Base-by-base conservation (phyloP, 1,140 invertebrate species). In the Pemphigus obesinymphae region DNA sequence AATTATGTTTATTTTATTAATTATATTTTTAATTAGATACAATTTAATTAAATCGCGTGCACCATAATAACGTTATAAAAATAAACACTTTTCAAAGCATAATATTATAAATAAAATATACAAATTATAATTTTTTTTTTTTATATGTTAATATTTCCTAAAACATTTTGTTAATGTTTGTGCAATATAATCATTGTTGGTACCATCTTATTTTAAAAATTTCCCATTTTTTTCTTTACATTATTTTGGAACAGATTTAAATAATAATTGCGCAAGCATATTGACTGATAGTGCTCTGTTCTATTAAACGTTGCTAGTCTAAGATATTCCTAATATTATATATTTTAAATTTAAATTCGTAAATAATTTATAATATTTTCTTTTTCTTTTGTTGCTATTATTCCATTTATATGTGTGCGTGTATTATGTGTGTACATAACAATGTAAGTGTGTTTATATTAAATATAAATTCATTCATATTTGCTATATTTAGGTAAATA, bases 141-240 rank as follows among this genome's bases (percentile, higher is more conserved):
- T 40, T 76, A 15, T 37, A 76, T 80, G 76, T 80, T 80, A 80
- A 80, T 80, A 80, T 61, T 61, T 63, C 53, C 76, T 63, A 61
- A 45, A 80, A 80, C 76, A 80, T 80, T 80, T 80, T 80, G 76
- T 80, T 80, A 80, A 80, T 80, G 76, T 80, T 80, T 80, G 76
- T 80, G 76, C 76, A 80, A 80, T 80, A 80, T 80, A 80, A 80
- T 80, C 26, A 78, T 78, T 78, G 40, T 80, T 80, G 55, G 37
- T 80, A 61, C 76, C 53, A 63, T 43, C 73, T 76, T 78, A 78
- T 78, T 40, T 40, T 37, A 53, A 37, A 40, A 58, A 23, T 58
- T 76, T 78, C 50, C 72, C 31, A 15, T 78, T 76, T 78, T 78
- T 70, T 78, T 40, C 34, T 78, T 78, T 78, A 58, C 7, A 26